Evolutionary conservation across 1,140 invertebrate species (phyloP).

Genomic region (Coelopa frigida): DNA sequence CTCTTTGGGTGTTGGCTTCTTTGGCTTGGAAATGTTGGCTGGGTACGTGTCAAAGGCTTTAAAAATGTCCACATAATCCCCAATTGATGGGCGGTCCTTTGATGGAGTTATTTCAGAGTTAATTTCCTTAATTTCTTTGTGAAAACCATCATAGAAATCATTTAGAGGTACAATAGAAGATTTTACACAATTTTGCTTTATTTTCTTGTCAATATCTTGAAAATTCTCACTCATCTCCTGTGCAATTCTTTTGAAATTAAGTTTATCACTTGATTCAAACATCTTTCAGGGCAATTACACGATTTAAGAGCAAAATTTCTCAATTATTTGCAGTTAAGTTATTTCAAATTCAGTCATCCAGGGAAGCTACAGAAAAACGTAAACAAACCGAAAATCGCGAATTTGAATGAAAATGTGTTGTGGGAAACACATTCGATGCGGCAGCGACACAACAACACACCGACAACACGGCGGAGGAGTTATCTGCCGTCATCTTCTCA

Average conservation of each 20-base stretch:
- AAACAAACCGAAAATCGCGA: too few relatives aligned
- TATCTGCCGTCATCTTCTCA: too few relatives aligned
- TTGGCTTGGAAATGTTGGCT: conserved; percentile 26
- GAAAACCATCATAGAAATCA: conserved; percentile 19
- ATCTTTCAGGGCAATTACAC: conserved; percentile 5
- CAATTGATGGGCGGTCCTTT: conserved; percentile 18
- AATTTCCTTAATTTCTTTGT: conserved; percentile 19
- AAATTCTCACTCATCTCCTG: conserved; percentile 17
- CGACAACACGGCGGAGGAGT: too few relatives aligned
- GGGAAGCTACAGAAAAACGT: too few relatives aligned
- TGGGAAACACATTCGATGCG: too few relatives aligned
- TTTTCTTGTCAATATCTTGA: conserved; percentile 11
- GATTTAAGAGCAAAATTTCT: too few relatives aligned
- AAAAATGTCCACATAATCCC: conserved; percentile 27
- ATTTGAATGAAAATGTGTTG: too few relatives aligned
- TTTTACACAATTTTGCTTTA: conserved; percentile 22
- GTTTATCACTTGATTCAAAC: conserved; percentile 14
- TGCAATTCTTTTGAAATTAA: conserved; percentile 20
- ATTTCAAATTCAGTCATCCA: too few relatives aligned
- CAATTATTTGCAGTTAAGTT: too few relatives aligned
- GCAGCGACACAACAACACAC: too few relatives aligned
- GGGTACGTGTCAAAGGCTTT: conserved; percentile 32
- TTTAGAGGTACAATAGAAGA: conserved; percentile 24
- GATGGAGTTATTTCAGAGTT: conserved; percentile 10
- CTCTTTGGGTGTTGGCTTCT: conserved; percentile 15